These are phyloP conservation scores for Umimayanthus chanpuru DNA, from an alignment of 92 coral and sea anemone genomes.

Conservation along the genomic window DNA sequence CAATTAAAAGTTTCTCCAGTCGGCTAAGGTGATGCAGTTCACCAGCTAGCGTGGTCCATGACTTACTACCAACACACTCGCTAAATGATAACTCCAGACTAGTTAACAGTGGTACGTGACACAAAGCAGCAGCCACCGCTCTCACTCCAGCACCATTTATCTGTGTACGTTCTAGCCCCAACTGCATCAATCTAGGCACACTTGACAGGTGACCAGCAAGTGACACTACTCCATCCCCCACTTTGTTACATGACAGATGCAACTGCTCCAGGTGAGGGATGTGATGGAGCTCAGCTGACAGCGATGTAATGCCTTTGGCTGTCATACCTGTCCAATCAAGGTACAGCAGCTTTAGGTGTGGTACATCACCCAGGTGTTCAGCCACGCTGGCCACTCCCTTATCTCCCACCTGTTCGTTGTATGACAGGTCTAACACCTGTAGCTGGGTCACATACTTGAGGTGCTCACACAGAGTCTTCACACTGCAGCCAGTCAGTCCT, in stretches of 20 bases:
- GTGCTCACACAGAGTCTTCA: background rate
- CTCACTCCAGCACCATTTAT: background rate
- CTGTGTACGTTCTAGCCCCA: background rate
- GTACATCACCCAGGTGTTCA: background rate
- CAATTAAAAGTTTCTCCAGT: fast-evolving
- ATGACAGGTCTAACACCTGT: background rate
- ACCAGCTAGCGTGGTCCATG: background rate
- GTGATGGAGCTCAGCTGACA: background rate
- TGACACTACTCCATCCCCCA: background rate
- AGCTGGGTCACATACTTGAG: slow-evolving; percentile 1
- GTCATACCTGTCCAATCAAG: background rate
- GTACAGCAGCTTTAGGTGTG: background rate
- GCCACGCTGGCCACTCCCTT: background rate
- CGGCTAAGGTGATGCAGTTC: background rate
- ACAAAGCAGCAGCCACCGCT: background rate
- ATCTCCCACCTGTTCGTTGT: background rate
- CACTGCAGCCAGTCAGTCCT: background rate
- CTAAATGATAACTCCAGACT: background rate
- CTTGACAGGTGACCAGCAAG: background rate
- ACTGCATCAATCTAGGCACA: background rate
- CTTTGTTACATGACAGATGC: background rate
- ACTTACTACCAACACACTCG: background rate
- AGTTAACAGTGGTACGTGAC: background rate
- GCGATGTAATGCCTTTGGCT: background rate
- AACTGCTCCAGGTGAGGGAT: background rate